Evolutionary conservation across 64 coral and sea anemone species (phyloP).

Genomic region (Acropora yongei): DNA sequence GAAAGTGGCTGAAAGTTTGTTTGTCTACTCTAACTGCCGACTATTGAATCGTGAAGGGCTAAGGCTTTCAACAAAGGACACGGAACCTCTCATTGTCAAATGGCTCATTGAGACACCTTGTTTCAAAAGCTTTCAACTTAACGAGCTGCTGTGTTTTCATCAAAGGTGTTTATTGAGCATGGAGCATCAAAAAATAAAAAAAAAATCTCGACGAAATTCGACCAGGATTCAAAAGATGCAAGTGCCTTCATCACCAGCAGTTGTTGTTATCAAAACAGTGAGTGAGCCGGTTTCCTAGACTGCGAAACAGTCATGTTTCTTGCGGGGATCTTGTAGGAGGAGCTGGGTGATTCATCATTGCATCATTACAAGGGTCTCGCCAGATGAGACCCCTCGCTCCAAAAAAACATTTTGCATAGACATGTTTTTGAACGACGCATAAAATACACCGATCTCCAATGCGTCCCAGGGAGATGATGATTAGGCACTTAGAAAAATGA

Average conservation of each 20-base stretch:
- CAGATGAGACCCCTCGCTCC: neutral
- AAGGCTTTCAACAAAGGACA: neutral
- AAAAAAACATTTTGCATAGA: too few relatives aligned
- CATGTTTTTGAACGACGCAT: too few relatives aligned
- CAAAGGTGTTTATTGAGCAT: neutral
- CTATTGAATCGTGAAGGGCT: constrained; percentile 10
- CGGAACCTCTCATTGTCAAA: neutral
- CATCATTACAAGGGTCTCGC: too few relatives aligned
- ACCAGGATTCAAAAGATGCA: constrained; percentile 9
- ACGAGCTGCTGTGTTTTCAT: too few relatives aligned
- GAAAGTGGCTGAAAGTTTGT: neutral
- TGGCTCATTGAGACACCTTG: neutral
- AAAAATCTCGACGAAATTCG: constrained; percentile 1
- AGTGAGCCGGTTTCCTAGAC: neutral
- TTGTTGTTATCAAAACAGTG: neutral
- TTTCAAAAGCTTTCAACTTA: neutral
- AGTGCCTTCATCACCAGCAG: neutral
- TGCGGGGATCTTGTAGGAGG: too few relatives aligned
- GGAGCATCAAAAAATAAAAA: constrained; percentile 5
- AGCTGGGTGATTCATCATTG: too few relatives aligned
- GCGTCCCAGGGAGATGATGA: too few relatives aligned
- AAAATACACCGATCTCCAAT: too few relatives aligned
- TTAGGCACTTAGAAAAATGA: too few relatives aligned
- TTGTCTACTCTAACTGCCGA: constrained; percentile 8
- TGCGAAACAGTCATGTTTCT: too few relatives aligned